Conservation (phyloP, 2,888 invertebrate genomes). For the Eristalis tenax region DNA sequence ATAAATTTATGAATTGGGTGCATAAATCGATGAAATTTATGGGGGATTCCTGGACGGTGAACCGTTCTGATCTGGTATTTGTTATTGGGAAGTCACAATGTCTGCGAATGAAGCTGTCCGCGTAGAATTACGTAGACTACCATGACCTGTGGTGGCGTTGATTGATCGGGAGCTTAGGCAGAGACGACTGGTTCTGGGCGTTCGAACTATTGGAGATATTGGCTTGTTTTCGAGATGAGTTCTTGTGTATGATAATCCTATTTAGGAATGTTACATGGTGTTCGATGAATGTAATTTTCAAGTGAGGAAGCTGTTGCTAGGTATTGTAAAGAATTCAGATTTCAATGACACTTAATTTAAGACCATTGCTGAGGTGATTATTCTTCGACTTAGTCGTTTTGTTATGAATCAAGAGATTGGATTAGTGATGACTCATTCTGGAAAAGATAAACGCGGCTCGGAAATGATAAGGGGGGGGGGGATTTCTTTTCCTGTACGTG, state of each 20-base stretch:
- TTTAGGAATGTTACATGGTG: slow-evolving; percentile 14
- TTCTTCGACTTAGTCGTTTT: slow-evolving; percentile 18
- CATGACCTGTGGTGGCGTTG: slow-evolving; percentile 43
- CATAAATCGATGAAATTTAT: slow-evolving; percentile 79
- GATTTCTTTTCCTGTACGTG: too few species aligned
- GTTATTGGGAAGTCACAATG: slow-evolving; percentile 33
- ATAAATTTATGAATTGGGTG: slow-evolving; percentile 79
- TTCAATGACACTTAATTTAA: not conserved
- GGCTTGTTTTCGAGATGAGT: slow-evolving; percentile 34
- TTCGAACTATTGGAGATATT: slow-evolving; percentile 21
- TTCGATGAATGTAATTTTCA: slow-evolving; percentile 33
- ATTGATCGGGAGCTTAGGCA: slow-evolving; percentile 52
- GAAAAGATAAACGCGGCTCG: too few species aligned
- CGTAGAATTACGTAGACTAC: slow-evolving; percentile 9
- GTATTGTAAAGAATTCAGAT: not conserved
- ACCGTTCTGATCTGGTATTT: slow-evolving; percentile 11
- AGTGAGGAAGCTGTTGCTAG: slow-evolving; percentile 54
- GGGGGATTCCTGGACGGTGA: slow-evolving; percentile 52
- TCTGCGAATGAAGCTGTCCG: slow-evolving; percentile 43
- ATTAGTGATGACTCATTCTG: not conserved
- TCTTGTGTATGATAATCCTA: not conserved
- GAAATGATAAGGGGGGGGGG: too few species aligned
- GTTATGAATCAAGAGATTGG: slow-evolving; percentile 8
- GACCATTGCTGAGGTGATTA: slow-evolving; percentile 25
- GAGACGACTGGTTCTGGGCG: slow-evolving; percentile 3